phyloP scores from a whole-genome alignment of 2,888 invertebrate genomes.

The Lypha dubia region DNA sequence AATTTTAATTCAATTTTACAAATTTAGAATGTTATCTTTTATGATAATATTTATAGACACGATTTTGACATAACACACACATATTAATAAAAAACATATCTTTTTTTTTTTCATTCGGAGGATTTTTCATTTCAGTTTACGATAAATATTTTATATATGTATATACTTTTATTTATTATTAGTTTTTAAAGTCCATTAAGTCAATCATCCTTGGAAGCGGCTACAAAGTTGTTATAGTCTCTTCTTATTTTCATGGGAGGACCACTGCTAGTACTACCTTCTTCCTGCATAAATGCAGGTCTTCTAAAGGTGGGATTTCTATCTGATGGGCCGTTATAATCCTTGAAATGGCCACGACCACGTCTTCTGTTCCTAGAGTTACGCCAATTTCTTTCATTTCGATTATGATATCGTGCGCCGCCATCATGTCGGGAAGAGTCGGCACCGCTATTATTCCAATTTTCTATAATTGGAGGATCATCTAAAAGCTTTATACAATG shows the following conservation, averaged over 20 bases:
- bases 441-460: conserved; percentile 82
- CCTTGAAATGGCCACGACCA: neutral
- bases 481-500: conserved; percentile 82
- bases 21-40: too few species aligned
- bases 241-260: conserved; percentile 77
- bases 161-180: neutral
- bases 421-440: conserved; percentile 66
- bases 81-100: too few species aligned
- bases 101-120: neutral
- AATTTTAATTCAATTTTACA: too few species aligned
- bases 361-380: conserved; percentile 52
- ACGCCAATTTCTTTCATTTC: conserved; percentile 72
- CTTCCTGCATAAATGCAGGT: conserved; percentile 1
- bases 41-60: too few species aligned
- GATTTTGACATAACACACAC: too few species aligned
- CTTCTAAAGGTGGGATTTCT: neutral
- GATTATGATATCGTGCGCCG: conserved; percentile 67
- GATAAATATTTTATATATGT: too few species aligned
- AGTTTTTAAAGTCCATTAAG: neutral
- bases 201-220: conserved; percentile 78
- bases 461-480: conserved; percentile 86
- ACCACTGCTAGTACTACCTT: neutral
- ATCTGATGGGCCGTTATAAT: conserved; percentile 19
- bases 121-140: neutral
- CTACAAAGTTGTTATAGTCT: conserved; percentile 80